Evolutionary conservation across 2,888 invertebrate species (phyloP).

Genomic region (Sminthurides aquaticus): DNA sequence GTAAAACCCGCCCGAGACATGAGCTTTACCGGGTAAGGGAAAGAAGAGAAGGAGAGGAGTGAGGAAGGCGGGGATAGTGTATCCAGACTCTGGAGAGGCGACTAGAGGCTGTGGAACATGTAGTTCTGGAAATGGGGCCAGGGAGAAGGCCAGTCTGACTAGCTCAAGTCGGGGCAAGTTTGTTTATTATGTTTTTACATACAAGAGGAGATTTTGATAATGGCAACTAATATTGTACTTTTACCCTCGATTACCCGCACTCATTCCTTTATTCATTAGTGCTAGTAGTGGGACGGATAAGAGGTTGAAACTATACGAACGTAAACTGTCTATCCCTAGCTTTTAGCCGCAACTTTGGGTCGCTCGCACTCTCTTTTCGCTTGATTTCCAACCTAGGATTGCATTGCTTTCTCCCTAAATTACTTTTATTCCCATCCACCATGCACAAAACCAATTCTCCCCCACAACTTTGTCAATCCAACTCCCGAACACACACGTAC

Average conservation of each 20-base stretch:
- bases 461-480: neutral
- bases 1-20: too few species aligned
- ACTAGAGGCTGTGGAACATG: neutral
- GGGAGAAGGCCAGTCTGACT: neutral
- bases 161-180: neutral
- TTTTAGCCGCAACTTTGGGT: too few species aligned
- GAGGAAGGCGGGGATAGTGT: too few species aligned
- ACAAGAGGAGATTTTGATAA: neutral
- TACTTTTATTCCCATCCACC: slow-evolving; percentile 6
- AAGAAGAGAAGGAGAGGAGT: too few species aligned
- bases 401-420: neutral
- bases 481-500: neutral
- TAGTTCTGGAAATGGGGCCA: neutral
- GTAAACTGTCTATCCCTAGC: too few species aligned
- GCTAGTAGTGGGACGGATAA: neutral
- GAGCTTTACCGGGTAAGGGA: too few species aligned
- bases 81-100: too few species aligned
- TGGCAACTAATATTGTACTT: slow-evolving; percentile 7
- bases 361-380: neutral
- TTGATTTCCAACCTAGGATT: neutral
- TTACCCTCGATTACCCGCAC: slow-evolving; percentile 7
- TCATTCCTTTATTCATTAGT: slow-evolving; percentile 3
- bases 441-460: slow-evolving; percentile 3
- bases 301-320: too few species aligned
- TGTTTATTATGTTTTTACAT: neutral